phyloP scores from a whole-genome alignment of 1,140 invertebrate species.

The Penaeus vannamei region DNA sequence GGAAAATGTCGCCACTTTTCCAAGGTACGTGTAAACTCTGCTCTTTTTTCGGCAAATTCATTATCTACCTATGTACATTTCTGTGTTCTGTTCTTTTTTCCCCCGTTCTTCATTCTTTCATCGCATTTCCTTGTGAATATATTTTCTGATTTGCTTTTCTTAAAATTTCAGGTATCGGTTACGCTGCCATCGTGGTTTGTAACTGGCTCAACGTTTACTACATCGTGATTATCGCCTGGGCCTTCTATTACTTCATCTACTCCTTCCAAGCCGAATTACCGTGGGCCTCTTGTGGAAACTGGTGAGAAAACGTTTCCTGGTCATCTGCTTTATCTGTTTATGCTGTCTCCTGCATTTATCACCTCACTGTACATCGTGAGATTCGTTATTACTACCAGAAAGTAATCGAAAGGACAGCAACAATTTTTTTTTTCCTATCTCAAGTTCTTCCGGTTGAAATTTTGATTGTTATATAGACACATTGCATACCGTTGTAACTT shows the following conservation, averaged over 20 bases:
- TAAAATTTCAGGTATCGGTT: constrained; percentile 82
- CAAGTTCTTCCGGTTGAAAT: too few species aligned
- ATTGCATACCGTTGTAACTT: too few species aligned
- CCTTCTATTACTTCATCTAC: constrained; percentile 85
- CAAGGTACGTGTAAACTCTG: constrained; percentile 70
- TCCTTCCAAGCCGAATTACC: constrained; percentile 86
- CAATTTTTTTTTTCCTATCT: too few species aligned
- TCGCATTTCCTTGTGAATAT: not conserved
- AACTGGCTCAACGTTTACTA: constrained; percentile 85
- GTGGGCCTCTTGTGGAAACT: constrained; percentile 95
- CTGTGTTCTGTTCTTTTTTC: too few species aligned
- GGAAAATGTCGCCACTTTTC: constrained; percentile 74
- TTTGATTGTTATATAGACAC: too few species aligned
- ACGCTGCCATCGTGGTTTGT: constrained; percentile 91
- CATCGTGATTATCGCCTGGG: constrained; percentile 96
- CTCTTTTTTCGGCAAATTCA: too few species aligned
- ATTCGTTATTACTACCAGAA: too few species aligned
- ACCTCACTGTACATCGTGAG: too few species aligned
- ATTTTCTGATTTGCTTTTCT: not conserved
- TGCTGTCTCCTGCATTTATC: too few species aligned
- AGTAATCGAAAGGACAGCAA: too few species aligned
- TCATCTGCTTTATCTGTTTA: not conserved
- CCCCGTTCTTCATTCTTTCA: not conserved
- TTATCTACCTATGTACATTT: not conserved
- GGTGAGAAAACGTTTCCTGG: constrained; percentile 68